Evolutionary conservation across 2,113 vertebrate species (phyloP), one percentile per base, ranked within the genome.

Genomic region (Thunnus thynnus): DNA sequence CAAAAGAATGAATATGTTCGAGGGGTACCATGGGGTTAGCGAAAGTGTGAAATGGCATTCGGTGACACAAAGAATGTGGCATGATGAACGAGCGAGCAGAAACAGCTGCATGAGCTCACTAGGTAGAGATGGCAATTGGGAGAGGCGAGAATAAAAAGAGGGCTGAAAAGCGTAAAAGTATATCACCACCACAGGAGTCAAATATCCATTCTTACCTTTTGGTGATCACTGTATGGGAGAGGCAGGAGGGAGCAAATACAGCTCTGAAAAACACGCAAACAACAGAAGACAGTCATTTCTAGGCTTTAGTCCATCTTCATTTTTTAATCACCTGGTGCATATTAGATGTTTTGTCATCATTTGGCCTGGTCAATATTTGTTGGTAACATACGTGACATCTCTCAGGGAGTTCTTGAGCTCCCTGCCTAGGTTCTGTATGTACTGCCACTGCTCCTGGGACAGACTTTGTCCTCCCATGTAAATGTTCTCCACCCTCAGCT

Each of bases 161-260:
- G 5, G 54, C 10, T 10, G 3, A 5, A 18, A 58, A 20, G 65
- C 5, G 2, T 46, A 10, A 64, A 61, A 56, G 4, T 58, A n/a
- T 17, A 17, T 47, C 51, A 20, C 25, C 44, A 22, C 18, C 13
- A 44, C 46, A 64, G 22, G 48, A 64, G 57, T 85, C 80, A 78
- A 52, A 80, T 77, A 75, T 83, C 78, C 74, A 87, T 84, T 82
- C 88, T 88, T 90, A 96, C 96, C 95, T 96, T 93, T 89, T 95
- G 51, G 94, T 96, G 66, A 97, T 95, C 80, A 94, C 50, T 52
- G 93, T 96, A 90, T 97, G 96, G 72, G 96, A 95, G 71, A 96
- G 90, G 85, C 96, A 97, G 18, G 96, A 96, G 1, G 96, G 95
- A 27, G 96, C 95, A 72, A 97, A 97, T 32, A 95, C 95, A 16